Evolutionary conservation across 2,797 vertebrate genomes (phyloP).

Genomic region (Poeciliopsis infans): DNA sequence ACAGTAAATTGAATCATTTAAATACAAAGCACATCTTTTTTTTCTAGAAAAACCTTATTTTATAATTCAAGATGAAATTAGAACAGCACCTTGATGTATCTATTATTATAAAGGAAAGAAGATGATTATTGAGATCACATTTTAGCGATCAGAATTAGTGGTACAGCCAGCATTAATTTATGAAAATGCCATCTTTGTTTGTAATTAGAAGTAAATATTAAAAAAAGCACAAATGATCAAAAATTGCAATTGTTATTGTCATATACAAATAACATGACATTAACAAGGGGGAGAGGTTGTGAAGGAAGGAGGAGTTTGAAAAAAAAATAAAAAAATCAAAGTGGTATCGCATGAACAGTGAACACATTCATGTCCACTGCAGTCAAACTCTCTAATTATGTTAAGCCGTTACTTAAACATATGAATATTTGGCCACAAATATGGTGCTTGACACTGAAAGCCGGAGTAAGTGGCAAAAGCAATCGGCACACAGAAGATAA

Average conservation of each 20-base stretch:
- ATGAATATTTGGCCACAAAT: conserved; percentile 52
- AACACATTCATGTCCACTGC: neutral
- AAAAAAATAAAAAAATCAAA: conserved; percentile 19
- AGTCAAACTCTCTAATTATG: conserved; percentile 51
- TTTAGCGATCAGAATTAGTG: neutral
- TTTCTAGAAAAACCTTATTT: neutral
- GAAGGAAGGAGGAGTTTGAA: conserved; percentile 30
- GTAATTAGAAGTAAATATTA: neutral
- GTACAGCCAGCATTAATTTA: neutral
- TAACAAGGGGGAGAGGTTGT: conserved; percentile 14
- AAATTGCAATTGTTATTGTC: conserved; percentile 6
- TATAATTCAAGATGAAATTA: neutral
- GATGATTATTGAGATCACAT: neutral
- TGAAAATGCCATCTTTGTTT: neutral
- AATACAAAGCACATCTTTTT: neutral
- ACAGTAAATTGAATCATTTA: neutral
- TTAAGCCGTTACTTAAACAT: conserved; percentile 52
- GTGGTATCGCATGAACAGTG: neutral
- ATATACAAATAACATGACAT: conserved; percentile 12
- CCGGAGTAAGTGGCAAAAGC: conserved; percentile 10
- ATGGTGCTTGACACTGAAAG: conserved; percentile 26
- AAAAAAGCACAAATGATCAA: neutral
- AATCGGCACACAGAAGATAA: conserved; percentile 19
- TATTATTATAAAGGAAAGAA: neutral
- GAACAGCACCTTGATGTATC: neutral